These are phyloP conservation scores for Styela clava DNA, from an alignment of 23 tunicate species.

Conservation along the genomic window DNA sequence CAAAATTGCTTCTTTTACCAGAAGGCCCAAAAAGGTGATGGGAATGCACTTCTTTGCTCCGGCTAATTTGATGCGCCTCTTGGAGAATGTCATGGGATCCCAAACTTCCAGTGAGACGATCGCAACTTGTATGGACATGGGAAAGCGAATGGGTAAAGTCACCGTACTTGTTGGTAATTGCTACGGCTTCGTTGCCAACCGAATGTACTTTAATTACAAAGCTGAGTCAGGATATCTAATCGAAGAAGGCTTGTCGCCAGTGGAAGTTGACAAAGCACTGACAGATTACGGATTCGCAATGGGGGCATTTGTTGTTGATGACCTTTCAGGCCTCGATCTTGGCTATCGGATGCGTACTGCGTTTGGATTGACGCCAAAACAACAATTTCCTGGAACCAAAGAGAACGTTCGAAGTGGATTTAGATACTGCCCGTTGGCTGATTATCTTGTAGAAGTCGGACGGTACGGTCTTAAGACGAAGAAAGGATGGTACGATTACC, in stretches of 20 bases:
- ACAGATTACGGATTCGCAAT: constrained; percentile 78
- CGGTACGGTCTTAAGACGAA: constrained; percentile 61
- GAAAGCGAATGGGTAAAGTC: constrained; percentile 49
- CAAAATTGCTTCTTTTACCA: constrained; percentile 53
- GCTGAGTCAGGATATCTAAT: constrained; percentile 60
- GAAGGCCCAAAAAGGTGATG: constrained; percentile 56
- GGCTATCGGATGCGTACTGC: constrained; percentile 36
- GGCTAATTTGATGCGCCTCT: constrained; percentile 76
- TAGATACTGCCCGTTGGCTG: constrained; percentile 57
- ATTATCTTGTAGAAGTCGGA: constrained; percentile 58
- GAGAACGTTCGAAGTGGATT: constrained; percentile 44
- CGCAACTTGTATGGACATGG: constrained; percentile 77
- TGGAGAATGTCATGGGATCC: constrained; percentile 67
- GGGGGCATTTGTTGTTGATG: constrained; percentile 78
- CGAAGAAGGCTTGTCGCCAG: constrained; percentile 86
- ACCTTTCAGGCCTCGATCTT: constrained; percentile 76
- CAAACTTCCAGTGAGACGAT: constrained; percentile 56
- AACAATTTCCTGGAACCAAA: constrained; percentile 46
- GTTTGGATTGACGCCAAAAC: constrained; percentile 34
- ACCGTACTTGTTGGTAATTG: constrained; percentile 94
- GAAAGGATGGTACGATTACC: constrained; percentile 83
- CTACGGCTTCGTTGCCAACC: constrained; percentile 62
- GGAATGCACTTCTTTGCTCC: constrained; percentile 99
- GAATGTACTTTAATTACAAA: constrained; percentile 59
- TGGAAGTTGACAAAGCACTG: constrained; percentile 55